Conservation (phyloP, 2,888 invertebrate species). For the Dasysyrphus albostriatus region DNA sequence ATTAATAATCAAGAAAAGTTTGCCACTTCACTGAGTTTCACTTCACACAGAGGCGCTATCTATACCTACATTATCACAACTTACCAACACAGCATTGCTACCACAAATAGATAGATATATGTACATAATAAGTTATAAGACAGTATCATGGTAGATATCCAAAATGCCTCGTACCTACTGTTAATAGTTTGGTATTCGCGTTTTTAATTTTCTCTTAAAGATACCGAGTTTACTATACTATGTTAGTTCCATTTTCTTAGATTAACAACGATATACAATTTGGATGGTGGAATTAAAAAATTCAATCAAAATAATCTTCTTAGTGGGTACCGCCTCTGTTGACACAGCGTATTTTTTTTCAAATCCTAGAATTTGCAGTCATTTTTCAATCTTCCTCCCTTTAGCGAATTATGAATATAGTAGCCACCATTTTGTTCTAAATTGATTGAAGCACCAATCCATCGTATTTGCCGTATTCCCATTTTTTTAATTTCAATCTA, state of each 20-base stretch:
- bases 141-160: constrained; percentile 2
- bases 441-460: constrained; percentile 55
- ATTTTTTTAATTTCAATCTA: constrained; percentile 49
- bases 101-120: not conserved
- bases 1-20: constrained; percentile 76
- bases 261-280: constrained; percentile 31
- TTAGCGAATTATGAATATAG: constrained; percentile 48
- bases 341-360: constrained; percentile 21
- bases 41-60: constrained; percentile 55
- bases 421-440: constrained; percentile 66
- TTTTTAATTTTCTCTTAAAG: constrained; percentile 26
- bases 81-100: constrained; percentile 29
- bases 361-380: constrained; percentile 44
- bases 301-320: constrained; percentile 58
- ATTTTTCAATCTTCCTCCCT: constrained; percentile 35
- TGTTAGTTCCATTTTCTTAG: constrained; percentile 6
- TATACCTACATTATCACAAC: constrained; percentile 6
- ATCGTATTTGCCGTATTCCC: constrained; percentile 22
- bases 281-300: constrained; percentile 30
- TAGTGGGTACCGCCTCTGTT: constrained; percentile 25
- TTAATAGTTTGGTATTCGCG: constrained; percentile 24
- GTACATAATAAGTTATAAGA: not conserved
- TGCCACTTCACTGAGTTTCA: constrained; percentile 68
- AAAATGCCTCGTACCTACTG: constrained; percentile 4
- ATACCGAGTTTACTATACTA: constrained; percentile 2